These are phyloP conservation scores for Otus sunia DNA, from an alignment of 2,113 vertebrate species.

Conservation along the genomic window DNA sequence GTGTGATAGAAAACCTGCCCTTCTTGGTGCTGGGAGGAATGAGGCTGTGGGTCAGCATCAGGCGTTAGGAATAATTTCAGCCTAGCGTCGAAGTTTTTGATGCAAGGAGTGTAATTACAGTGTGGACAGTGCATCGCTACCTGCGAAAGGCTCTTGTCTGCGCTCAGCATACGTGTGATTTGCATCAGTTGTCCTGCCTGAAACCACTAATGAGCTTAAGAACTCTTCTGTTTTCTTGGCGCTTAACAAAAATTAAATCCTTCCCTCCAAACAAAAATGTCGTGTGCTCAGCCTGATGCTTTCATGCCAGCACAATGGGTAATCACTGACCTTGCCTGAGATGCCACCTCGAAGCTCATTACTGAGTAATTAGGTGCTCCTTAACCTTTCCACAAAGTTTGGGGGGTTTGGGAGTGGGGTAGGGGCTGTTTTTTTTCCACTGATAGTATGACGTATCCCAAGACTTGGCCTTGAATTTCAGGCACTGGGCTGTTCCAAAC, in stretches of 20 bases:
- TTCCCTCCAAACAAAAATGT: not conserved
- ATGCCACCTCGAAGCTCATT: conserved; percentile 19
- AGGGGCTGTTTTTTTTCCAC: not conserved
- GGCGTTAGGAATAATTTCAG: not conserved
- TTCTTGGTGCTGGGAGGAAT: not conserved
- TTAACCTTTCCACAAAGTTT: not conserved
- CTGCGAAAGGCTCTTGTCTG: not conserved
- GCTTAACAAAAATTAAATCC: conserved; percentile 12
- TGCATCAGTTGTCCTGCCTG: not conserved
- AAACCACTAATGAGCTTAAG: conserved; percentile 33
- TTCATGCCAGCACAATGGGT: not conserved
- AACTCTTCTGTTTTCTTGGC: not conserved
- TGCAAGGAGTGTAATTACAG: not conserved
- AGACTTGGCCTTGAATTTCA: conserved; percentile 1
- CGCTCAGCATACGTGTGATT: not conserved
- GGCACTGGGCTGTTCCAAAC: conserved; percentile 25
- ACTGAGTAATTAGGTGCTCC: not conserved
- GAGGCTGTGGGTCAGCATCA: not conserved
- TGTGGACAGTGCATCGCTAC: rapidly evolving
- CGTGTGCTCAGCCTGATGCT: not conserved
- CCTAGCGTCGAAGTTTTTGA: not conserved
- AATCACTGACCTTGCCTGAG: not conserved
- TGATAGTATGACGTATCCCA: not conserved
- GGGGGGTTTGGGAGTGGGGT: not conserved
- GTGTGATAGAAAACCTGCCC: not conserved